phyloP scores from a whole-genome alignment of 2,888 invertebrate species.

The Masnerella sp. region DNA sequence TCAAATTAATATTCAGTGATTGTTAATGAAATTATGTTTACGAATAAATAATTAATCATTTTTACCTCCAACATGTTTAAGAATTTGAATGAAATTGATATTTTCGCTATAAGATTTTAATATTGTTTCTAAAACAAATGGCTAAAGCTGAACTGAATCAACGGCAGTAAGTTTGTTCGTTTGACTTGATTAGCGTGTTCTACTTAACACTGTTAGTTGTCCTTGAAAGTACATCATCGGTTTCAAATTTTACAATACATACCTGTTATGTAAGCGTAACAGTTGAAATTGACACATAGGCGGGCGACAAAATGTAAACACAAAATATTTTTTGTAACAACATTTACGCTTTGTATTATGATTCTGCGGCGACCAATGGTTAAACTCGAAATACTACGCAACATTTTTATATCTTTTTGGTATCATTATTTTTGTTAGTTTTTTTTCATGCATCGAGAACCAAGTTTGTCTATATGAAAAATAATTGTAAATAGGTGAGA shows the following conservation, averaged over 20 bases:
- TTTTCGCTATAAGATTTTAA: too few relatives aligned
- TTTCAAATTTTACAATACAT: slow-evolving; percentile 16
- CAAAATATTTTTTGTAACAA: slow-evolving; percentile 28
- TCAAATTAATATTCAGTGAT: too few relatives aligned
- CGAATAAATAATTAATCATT: too few relatives aligned
- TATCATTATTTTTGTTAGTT: too few relatives aligned
- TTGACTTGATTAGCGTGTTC: too few relatives aligned
- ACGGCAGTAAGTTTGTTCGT: too few relatives aligned
- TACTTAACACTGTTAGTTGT: too few relatives aligned
- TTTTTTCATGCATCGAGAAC: neutral
- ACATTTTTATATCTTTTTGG: slow-evolving; percentile 13
- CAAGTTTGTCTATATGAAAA: slow-evolving; percentile 21
- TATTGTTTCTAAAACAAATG: too few relatives aligned
- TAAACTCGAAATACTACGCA: neutral
- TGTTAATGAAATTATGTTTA: too few relatives aligned
- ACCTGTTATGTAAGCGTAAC: slow-evolving; percentile 19
- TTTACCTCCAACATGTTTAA: too few relatives aligned
- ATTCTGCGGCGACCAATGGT: slow-evolving; percentile 5
- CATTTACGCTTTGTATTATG: slow-evolving; percentile 25
- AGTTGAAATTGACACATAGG: slow-evolving; percentile 1
- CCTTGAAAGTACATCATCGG: slow-evolving; percentile 12
- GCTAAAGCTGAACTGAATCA: too few relatives aligned
- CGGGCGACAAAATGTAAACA: slow-evolving; percentile 3
- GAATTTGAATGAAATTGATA: too few relatives aligned
- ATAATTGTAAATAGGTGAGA: slow-evolving; percentile 35